phyloP scores from a whole-genome alignment of 1,140 invertebrate species.

The Gonatopus flavifemur region DNA sequence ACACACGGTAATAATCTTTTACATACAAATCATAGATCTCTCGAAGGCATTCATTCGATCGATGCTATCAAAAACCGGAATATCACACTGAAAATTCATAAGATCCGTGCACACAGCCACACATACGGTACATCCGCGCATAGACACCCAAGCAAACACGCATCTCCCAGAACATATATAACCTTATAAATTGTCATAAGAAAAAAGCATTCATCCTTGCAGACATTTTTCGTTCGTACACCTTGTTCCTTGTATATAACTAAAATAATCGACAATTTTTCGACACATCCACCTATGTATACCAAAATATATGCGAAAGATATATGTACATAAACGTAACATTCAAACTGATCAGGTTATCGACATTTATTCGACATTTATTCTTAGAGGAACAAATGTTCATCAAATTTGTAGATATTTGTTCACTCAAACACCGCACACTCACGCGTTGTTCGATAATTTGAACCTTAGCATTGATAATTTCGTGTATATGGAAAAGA shows the following conservation, averaged over 20 bases:
- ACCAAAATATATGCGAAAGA: slow-evolving; percentile 34
- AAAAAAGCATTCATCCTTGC: slow-evolving; percentile 29
- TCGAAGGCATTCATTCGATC: no score
- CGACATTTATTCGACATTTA: no score
- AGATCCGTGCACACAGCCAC: slow-evolving; percentile 13
- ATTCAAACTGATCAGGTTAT: slow-evolving; percentile 15
- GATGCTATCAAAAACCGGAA: no score
- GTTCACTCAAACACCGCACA: background rate
- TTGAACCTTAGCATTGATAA: no score
- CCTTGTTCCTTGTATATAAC: slow-evolving; percentile 25
- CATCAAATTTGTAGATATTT: background rate
- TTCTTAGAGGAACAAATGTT: no score
- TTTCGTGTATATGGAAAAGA: no score
- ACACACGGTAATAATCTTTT: no score
- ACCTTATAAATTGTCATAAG: no score
- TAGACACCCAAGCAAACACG: slow-evolving; percentile 30
- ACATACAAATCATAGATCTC: no score
- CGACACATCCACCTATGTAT: slow-evolving; percentile 46
- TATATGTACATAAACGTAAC: slow-evolving; percentile 22
- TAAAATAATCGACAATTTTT: slow-evolving; percentile 4
- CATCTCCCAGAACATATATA: slow-evolving; percentile 18
- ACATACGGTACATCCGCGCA: background rate
- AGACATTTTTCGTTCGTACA: slow-evolving; percentile 30
- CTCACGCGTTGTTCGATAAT: no score
- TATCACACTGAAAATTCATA: slow-evolving; percentile 4